Evolutionary conservation across 2,888 invertebrate species (phyloP).

Genomic region (Pammene aurita): DNA sequence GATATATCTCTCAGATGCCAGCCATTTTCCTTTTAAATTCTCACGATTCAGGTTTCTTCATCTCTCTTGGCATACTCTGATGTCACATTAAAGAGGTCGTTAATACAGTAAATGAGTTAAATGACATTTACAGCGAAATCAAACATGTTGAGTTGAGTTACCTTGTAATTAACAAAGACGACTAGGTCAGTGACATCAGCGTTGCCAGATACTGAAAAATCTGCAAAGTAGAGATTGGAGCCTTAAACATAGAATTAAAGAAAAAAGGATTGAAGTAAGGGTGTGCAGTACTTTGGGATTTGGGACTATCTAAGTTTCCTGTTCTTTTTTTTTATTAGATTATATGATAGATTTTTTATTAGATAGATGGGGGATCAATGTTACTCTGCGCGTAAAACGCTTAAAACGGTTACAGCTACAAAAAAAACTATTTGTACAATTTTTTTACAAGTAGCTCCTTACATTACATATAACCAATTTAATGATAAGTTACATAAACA

Average conservation of each 20-base stretch:
- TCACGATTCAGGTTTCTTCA: constrained; percentile 33
- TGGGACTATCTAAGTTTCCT: background rate
- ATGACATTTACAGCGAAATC: constrained; percentile 13
- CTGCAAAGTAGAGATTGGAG: background rate
- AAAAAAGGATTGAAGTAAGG: too few relatives aligned
- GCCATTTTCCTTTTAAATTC: constrained; percentile 37
- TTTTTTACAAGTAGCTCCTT: too few relatives aligned
- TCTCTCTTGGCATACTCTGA: constrained; percentile 29
- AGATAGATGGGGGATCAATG: too few relatives aligned
- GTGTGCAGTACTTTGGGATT: background rate
- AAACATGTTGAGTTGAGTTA: constrained; percentile 21
- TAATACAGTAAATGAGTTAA: constrained; percentile 2
- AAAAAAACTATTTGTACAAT: too few relatives aligned
- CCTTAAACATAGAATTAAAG: background rate
- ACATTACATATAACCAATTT: too few relatives aligned
- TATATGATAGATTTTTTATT: too few relatives aligned
- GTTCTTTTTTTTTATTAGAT: too few relatives aligned
- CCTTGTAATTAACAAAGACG: constrained; percentile 10
- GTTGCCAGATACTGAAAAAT: background rate
- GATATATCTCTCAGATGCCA: constrained; percentile 33
- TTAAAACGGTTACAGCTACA: too few relatives aligned
- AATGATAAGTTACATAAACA: too few relatives aligned
- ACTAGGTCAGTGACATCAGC: background rate
- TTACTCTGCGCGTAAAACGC: too few relatives aligned
- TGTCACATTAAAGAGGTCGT: constrained; percentile 21